Percentiles rank a stretch among this genome's conserved stretches.
These are phyloP conservation scores for Drosophila ananassae DNA, from an alignment of 1,140 invertebrate genomes.

Conservation along the genomic window DNA sequence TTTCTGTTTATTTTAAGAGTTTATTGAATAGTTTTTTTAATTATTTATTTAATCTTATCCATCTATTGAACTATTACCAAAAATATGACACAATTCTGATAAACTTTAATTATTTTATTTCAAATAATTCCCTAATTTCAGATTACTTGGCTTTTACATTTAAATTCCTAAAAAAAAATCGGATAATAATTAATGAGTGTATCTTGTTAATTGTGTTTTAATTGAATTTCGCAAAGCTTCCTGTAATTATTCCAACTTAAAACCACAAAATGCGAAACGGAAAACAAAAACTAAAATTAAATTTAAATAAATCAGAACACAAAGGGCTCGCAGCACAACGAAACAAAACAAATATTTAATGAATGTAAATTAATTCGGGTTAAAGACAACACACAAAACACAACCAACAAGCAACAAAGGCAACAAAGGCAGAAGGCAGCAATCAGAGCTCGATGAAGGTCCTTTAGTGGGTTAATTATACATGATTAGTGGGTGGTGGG, in stretches of 20 bases:
- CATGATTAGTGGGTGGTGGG: conserved; percentile 11
- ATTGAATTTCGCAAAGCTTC: no score
- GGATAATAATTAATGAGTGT: no score
- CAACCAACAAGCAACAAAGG: not conserved
- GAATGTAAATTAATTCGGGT: conserved; percentile 38
- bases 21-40: no score
- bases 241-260: not conserved
- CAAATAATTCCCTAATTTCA: no score
- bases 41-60: no score
- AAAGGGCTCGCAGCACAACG: not conserved
- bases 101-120: no score
- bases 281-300: conserved; percentile 5
- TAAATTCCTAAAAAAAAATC: no score
- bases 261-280: conserved; percentile 3
- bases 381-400: conserved; percentile 29
- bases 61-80: no score
- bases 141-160: no score
- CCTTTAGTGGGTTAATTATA: conserved; percentile 37
- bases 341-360: conserved; percentile 22
- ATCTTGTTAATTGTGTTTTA: no score
- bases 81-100: no score
- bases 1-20: no score
- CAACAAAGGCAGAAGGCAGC: conserved; percentile 21
- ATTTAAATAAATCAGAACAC: conserved; percentile 9
- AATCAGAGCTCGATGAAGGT: conserved; percentile 44